Percentiles rank a stretch among this genome's conserved stretches.
Evolutionary conservation across 1,140 invertebrate genomes (phyloP).

Genomic region (Berghia stephanieae): DNA sequence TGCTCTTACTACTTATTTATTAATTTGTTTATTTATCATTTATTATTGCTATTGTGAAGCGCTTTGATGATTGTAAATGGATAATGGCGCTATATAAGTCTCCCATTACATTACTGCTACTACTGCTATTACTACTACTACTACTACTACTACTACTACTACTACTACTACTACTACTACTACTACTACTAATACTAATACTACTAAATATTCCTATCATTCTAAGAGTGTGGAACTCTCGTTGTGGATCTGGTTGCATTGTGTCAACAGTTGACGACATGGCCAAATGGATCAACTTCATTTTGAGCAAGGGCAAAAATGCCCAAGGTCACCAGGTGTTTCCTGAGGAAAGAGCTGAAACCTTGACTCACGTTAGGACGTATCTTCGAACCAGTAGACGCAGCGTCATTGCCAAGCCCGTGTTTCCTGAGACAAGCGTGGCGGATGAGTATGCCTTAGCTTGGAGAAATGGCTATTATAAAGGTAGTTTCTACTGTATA

Average conservation of each 20-base stretch:
- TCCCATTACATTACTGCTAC: neutral
- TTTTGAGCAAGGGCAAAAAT: conserved; percentile 29
- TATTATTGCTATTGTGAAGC: too few relatives aligned
- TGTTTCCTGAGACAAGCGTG: conserved; percentile 27
- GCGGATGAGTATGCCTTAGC: conserved; percentile 34
- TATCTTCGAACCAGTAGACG: neutral
- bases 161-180: conserved; percentile 4
- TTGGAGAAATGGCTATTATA: conserved; percentile 39
- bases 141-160: conserved; percentile 4
- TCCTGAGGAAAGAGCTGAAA: neutral
- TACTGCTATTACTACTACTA: too few relatives aligned
- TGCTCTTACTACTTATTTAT: too few relatives aligned
- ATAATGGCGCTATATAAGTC: too few relatives aligned
- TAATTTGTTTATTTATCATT: too few relatives aligned
- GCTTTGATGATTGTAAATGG: too few relatives aligned
- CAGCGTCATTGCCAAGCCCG: conserved; percentile 31
- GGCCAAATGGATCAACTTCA: conserved; percentile 43
- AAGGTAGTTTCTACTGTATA: conserved; percentile 12
- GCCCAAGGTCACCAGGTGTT: conserved; percentile 11
- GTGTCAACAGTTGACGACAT: conserved; percentile 38
- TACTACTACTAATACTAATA: too few relatives aligned
- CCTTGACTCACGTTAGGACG: neutral
- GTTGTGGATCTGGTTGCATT: conserved; percentile 39
- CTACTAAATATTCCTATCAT: neutral
- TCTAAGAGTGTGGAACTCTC: conserved; percentile 30